These are phyloP conservation scores for Chunga burmeisteri DNA, from an alignment of 2,113 vertebrate genomes.

Conservation along the genomic window DNA sequence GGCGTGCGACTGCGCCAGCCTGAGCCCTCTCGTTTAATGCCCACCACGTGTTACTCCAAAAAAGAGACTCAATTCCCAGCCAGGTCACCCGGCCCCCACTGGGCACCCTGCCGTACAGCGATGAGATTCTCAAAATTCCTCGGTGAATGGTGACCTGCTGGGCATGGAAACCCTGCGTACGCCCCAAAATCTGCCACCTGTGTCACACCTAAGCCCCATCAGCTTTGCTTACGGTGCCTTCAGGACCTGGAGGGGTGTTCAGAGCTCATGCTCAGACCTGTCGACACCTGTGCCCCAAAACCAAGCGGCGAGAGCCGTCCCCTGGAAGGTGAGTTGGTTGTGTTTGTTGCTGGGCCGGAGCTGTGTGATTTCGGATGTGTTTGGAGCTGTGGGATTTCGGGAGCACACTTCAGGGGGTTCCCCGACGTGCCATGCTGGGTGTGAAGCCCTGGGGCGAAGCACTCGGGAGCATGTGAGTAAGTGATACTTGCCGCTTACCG, in stretches of 20 bases:
- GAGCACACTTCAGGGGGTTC: fast-evolving
- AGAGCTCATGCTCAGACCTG: fast-evolving
- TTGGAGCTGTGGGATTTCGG: background rate
- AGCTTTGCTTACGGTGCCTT: background rate
- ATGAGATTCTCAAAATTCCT: background rate
- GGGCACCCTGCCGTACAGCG: background rate
- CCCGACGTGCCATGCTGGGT: fast-evolving
- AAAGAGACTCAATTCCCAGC: background rate
- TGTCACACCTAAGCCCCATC: background rate
- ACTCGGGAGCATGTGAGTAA: background rate
- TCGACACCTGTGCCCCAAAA: background rate
- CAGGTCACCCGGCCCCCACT: fast-evolving
- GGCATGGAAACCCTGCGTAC: background rate
- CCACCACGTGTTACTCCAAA: background rate
- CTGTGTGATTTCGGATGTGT: background rate
- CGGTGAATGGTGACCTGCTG: background rate
- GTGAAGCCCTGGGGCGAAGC: background rate
- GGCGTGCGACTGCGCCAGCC: background rate
- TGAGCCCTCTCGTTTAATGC: background rate
- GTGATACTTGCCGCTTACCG: background rate
- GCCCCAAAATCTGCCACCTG: fast-evolving
- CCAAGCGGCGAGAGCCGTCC: fast-evolving
- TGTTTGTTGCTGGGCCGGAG: background rate
- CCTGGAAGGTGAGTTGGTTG: background rate
- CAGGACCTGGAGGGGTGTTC: background rate